phyloP scores from a whole-genome alignment of 2,113 vertebrate genomes.

The Pungitius pungitius region DNA sequence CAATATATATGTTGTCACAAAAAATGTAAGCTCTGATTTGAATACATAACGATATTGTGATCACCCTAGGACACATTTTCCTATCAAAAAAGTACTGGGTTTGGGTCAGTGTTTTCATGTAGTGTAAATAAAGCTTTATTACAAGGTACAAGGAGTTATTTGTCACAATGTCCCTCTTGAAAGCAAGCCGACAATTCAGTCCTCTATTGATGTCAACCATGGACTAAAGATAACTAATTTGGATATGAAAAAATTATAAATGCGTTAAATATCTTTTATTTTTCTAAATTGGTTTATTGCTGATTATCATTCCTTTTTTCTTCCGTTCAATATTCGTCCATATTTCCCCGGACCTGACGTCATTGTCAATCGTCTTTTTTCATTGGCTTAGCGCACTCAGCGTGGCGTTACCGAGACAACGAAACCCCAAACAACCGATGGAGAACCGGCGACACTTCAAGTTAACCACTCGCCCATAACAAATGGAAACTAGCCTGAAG shows the following conservation, averaged over 20 bases:
- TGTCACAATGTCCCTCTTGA: neutral
- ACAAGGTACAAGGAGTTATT: constrained; percentile 1
- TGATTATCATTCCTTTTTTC: neutral
- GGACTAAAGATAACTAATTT: neutral
- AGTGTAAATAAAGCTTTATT: constrained; percentile 71
- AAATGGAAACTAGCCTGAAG: accelerated
- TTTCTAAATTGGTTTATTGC: neutral
- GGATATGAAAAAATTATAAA: neutral
- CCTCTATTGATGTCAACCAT: neutral
- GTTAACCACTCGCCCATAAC: neutral
- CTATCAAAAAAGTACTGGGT: constrained; percentile 14
- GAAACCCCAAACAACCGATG: constrained; percentile 25
- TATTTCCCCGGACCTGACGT: constrained; percentile 44
- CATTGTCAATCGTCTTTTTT: neutral
- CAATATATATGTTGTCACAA: constrained; percentile 17
- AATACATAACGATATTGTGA: constrained; percentile 33
- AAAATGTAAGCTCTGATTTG: constrained; percentile 53
- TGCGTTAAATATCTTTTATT: neutral
- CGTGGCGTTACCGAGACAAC: constrained; percentile 64
- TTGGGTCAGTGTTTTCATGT: constrained; percentile 28
- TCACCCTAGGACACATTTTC: constrained; percentile 8
- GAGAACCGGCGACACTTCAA: neutral
- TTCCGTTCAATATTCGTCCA: neutral
- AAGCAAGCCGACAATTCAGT: neutral
- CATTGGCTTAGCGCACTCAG: constrained; percentile 15